A percentile compares a stretch with the other conserved stretches of the same genome.
Conservation (phyloP, 1,140 invertebrate species). For the Portunus trituberculatus region DNA sequence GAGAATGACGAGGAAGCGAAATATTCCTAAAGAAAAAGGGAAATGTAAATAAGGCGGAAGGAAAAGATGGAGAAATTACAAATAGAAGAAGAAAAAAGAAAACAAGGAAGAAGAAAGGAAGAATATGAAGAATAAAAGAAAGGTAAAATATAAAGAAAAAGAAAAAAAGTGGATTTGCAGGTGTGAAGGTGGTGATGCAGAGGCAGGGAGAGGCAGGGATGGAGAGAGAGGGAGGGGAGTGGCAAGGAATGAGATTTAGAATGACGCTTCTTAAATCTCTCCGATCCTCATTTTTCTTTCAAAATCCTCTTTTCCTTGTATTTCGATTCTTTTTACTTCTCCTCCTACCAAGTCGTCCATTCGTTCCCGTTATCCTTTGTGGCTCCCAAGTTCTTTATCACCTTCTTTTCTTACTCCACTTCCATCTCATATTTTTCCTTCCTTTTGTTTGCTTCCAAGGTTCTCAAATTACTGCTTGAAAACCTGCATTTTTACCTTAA, state of each 20-base stretch:
- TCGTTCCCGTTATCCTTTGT: neutral
- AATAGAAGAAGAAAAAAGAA: neutral
- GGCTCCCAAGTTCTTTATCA: neutral
- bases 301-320: neutral
- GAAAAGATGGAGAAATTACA: neutral
- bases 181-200: neutral
- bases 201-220: neutral
- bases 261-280: neutral
- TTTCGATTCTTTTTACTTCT: neutral
- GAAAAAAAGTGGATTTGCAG: neutral
- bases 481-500: neutral
- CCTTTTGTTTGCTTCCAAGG: too few species aligned
- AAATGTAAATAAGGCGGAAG: neutral
- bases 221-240: neutral
- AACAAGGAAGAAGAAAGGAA: neutral
- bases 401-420: neutral
- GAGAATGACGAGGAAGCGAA: neutral
- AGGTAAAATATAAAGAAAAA: neutral
- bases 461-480: neutral
- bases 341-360: too few species aligned
- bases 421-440: neutral
- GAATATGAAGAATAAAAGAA: neutral
- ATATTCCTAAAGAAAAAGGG: neutral
- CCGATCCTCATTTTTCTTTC: neutral
- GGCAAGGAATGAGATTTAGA: neutral